Percentiles rank a stretch among this genome's conserved stretches.
phyloP scores from a whole-genome alignment of 2,113 vertebrate species.

The Megaceryle torquata region DNA sequence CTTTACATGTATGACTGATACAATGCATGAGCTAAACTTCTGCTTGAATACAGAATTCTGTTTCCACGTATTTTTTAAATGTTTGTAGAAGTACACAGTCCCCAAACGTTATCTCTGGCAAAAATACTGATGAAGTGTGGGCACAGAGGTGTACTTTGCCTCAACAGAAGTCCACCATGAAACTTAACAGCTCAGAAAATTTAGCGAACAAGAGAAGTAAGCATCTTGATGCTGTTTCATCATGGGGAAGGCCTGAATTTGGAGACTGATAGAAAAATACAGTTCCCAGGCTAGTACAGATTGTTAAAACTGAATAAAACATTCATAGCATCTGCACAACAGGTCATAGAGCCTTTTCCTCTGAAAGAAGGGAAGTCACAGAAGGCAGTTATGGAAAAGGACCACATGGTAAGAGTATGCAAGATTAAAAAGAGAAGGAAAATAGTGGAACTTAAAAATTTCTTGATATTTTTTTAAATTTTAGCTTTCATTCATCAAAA shows the following conservation, averaged over 20 bases:
- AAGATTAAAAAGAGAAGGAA: neutral
- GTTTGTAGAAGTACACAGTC: neutral
- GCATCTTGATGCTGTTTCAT: neutral
- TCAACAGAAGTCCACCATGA: neutral
- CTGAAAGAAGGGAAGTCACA: neutral
- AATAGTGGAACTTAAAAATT: neutral
- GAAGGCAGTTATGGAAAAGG: neutral
- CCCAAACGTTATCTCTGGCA: neutral
- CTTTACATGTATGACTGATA: neutral
- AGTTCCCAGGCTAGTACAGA: neutral
- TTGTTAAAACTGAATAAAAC: neutral
- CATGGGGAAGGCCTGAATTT: neutral
- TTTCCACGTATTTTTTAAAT: neutral
- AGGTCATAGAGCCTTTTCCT: neutral
- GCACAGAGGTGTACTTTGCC: neutral
- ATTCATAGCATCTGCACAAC: neutral
- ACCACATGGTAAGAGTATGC: neutral
- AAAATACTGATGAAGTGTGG: neutral
- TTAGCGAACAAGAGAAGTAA: neutral
- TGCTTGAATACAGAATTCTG: neutral
- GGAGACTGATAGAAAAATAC: neutral
- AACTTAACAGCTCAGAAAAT: neutral
- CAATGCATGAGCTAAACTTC: neutral
- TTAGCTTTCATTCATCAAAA: neutral
- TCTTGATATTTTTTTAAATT: neutral